Evolutionary conservation across 2,113 vertebrate genomes (phyloP), one percentile per base, ranked within the genome.

Genomic region (Pyxicephalus adspersus): DNA sequence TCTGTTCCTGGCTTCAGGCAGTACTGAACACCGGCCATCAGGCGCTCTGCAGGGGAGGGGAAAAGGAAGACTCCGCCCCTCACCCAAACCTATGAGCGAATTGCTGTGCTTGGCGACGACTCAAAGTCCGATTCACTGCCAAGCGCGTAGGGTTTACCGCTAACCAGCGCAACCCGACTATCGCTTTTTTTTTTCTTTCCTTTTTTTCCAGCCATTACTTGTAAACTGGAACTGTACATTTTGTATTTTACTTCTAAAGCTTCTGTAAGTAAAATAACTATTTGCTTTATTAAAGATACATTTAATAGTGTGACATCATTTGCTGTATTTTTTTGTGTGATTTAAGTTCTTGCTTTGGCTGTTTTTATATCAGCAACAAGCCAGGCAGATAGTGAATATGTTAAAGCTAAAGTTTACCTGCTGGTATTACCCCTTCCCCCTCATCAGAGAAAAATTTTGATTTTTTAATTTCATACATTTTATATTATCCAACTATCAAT

Each of bases 221-320:
- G 89, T 88, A 87, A 94, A 92, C 91, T 94, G 92, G 90, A 94
- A 94, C 85, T 94, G 90, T 92, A 91, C 90, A 90, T 92, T 94
- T 94, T 93, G 92, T 94, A 93, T 94, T 94, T 93, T 89, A 86
- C 88, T 89, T 91, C 87, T 91, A 91, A 94, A 92, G 91, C 92
- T 90, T 90, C 91, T 95, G 91, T 93, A 93, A 94, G 90, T 92
- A 91, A 92, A 89, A 87, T 89, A 86, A 91, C 81, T 86, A 87
- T 93, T 93, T 91, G 91, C 91, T 94, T 94, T 94, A 94, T 94
- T 94, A 94, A 94, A 93, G 89, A 90, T 71, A 92, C 90, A 88
- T 93, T 94, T 93, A 91, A 87, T 89, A 92, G 83, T 88, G 92
- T 84, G 85, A 89, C 86, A 88, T 86, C 89, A 89, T 86, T 89